Percentiles rank a stretch among this genome's conserved stretches.
phyloP scores from a whole-genome alignment of 1,140 invertebrate genomes.

The Drosophila ambigua region DNA sequence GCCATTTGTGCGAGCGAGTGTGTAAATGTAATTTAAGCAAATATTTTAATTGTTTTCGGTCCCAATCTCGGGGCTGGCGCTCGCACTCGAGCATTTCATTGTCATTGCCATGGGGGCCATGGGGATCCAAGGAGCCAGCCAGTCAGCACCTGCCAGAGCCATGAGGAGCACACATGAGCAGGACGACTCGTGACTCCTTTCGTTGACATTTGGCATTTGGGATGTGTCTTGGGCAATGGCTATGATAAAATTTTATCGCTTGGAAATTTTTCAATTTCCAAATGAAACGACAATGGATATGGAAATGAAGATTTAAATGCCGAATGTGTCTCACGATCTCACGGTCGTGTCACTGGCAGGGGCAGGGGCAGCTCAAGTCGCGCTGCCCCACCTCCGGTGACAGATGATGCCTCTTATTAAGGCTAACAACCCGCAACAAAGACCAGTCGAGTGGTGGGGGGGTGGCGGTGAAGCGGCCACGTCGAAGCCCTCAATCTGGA shows the following conservation, averaged over 20 bases:
- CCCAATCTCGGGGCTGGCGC: not conserved
- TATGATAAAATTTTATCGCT: constrained; percentile 71
- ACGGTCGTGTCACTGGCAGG: no score
- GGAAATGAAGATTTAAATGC: constrained; percentile 47
- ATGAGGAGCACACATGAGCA: constrained; percentile 20
- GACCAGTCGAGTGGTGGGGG: constrained; percentile 12
- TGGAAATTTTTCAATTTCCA: constrained; percentile 78
- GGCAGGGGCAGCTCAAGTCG: not conserved
- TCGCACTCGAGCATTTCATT: constrained; percentile 30
- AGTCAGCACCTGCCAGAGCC: constrained; percentile 36
- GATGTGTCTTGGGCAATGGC: constrained; percentile 26
- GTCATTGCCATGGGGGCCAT: constrained; percentile 32
- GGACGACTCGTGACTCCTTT: not conserved
- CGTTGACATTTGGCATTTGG: constrained; percentile 10
- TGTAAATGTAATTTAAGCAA: constrained; percentile 66
- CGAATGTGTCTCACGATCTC: constrained; percentile 2
- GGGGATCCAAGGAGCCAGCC: constrained; percentile 1
- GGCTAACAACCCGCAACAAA: constrained; percentile 79
- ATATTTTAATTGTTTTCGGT: constrained; percentile 77
- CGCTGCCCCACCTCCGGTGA: not conserved
- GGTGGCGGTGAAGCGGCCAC: constrained; percentile 1
- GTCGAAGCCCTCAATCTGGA: constrained; percentile 42
- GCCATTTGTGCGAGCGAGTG: not conserved
- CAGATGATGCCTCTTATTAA: constrained; percentile 70
- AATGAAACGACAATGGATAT: constrained; percentile 49